Base-by-base conservation (phyloP, 2,888 invertebrate genomes). In the Pachycephus smyrnensis region DNA sequence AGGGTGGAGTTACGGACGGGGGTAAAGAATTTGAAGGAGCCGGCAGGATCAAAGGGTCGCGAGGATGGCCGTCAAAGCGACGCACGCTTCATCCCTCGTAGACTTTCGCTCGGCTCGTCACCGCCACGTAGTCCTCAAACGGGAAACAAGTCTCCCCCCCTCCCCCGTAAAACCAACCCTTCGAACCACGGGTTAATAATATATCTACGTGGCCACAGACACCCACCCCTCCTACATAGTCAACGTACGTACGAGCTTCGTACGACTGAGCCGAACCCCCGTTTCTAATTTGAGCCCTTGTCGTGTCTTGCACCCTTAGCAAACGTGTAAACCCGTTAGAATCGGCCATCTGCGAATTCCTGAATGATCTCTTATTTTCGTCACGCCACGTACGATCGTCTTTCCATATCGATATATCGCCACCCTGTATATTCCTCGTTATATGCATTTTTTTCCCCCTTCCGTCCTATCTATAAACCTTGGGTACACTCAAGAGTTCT, bases 31-130 rank as follows among this genome's bases (percentile, higher is more conserved):
- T 71, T 32, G 71, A 71, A 31, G 75, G 73, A 73, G 78, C 73
- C 71, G 76, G 71, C 68, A 68, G 31, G 71, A 71, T 71, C 71
- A 71, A 71, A 71, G 71, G 31, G 71, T 32, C 31, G 32, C 78
- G 78, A 40, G 73, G 73, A 76, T 75, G 78, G 73, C 75, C 75
- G 78, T 78, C 78, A 78, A 78, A 78, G 78, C 78, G 78, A 73
- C 75, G 75, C 75, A 76, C 75, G 78, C 78, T 33, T 75, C 75
- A 75, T 71, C 75, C 75, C 75, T 35, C 75, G 75, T 40, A 71
- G 78, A 69, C 12, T 69, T 69, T 69, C 69, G 69, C 71, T 71
- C 32, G 71, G 71, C 71, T 71, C 71, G 71, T 71, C 75, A 75
- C 78, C 78, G 73, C 78, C 78, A 71, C 69, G 78, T 69, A 75